These are phyloP conservation scores for Tauraco erythrolophus DNA, from an alignment of 2,113 vertebrate genomes.

Conservation along the genomic window DNA sequence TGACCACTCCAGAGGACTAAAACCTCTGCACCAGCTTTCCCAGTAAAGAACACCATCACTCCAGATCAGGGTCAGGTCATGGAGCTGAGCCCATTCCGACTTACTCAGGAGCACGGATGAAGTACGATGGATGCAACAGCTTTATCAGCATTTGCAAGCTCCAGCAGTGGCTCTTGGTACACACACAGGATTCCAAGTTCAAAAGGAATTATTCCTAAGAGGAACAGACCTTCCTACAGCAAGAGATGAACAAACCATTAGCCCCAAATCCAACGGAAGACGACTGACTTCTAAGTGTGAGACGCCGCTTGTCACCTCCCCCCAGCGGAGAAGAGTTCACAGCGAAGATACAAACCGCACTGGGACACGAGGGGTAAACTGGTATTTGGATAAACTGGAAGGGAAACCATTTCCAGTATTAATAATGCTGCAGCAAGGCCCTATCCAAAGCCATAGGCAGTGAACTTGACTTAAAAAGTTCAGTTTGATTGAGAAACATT, in stretches of 20 bases:
- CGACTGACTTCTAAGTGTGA: background rate
- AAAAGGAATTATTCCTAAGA: background rate
- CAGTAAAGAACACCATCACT: background rate
- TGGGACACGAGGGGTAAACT: background rate
- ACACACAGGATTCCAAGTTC: background rate
- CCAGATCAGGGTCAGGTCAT: background rate
- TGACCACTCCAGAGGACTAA: background rate
- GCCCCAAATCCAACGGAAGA: background rate
- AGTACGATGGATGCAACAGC: background rate
- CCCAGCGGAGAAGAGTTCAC: background rate
- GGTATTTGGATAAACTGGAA: background rate
- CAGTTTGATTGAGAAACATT: background rate
- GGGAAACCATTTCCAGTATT: background rate
- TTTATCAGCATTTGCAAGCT: background rate
- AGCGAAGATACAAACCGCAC: background rate
- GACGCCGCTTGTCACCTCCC: background rate
- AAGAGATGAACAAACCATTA: background rate
- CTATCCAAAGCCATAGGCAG: background rate
- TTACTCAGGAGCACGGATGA: background rate
- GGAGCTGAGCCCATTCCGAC: background rate
- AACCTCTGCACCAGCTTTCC: background rate
- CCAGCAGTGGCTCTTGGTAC: background rate
- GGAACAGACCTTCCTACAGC: background rate
- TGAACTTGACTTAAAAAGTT: background rate
- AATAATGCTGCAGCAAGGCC: background rate